Evolutionary conservation across 2,113 vertebrate genomes (phyloP).

Genomic region (Dendrocopos noguchii): DNA sequence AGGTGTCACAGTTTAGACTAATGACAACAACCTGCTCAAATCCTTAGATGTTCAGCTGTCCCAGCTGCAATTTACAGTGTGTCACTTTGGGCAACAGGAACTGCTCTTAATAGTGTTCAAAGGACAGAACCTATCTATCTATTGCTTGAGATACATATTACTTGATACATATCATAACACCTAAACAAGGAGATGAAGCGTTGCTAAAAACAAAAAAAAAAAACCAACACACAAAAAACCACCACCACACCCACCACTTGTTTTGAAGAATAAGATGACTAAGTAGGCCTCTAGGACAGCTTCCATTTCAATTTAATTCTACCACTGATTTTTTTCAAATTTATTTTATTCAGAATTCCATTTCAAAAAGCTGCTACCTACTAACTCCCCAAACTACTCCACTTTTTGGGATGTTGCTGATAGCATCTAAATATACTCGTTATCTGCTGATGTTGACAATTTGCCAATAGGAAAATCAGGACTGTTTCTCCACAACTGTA

Average conservation of each 20-base stretch:
- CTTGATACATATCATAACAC: rapidly evolving
- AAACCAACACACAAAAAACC: no score
- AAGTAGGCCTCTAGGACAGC: not conserved
- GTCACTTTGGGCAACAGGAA: not conserved
- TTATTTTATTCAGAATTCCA: not conserved
- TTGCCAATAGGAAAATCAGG: not conserved
- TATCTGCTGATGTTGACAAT: not conserved
- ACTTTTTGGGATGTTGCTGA: not conserved
- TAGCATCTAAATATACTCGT: not conserved
- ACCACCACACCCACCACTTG: no score
- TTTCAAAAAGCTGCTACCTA: not conserved
- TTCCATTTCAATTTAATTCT: not conserved
- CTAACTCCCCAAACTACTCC: not conserved
- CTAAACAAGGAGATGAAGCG: not conserved
- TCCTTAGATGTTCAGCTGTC: slow-evolving; percentile 1
- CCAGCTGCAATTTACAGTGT: not conserved
- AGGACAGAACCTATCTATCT: not conserved
- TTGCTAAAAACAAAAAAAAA: not conserved
- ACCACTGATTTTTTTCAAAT: not conserved
- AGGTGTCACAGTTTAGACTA: slow-evolving; percentile 8
- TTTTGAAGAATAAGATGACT: not conserved
- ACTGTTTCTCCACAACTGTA: not conserved
- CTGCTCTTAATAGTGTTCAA: not conserved
- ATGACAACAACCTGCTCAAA: slow-evolving; percentile 1
- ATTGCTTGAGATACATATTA: not conserved